Evolutionary conservation across 2,888 invertebrate species (phyloP), one percentile per base, ranked within the genome.

Genomic region (Eurois occulta): DNA sequence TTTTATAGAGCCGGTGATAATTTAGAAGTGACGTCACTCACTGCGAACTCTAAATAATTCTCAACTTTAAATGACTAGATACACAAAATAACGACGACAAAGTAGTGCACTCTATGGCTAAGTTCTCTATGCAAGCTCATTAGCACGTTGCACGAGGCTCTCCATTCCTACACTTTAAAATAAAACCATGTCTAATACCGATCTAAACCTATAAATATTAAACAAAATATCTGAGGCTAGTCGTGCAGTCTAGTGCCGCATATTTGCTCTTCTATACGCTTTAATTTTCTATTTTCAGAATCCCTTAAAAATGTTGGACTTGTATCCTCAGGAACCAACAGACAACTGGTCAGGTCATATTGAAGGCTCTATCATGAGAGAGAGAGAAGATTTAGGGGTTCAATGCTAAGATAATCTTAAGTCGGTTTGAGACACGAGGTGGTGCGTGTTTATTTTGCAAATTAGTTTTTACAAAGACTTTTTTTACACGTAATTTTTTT

Each of bases 1-100:
- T 91, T 94, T 96, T 96, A 95, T 94, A 94, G 91, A 91, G 88
- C 89, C 83, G 77, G 94, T 94, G 95, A 95, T 96, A 96, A 96
- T 96, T 95, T 91, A 68, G 77, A 79, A 77, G 84, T 93, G 93
- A 96, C 95, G 95, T 95, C 94, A 94, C 87, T 81, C 80, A 89
- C 85, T 82, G 78, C 88, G 83, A 90, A 88, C 87, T 89, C 84
- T 87, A 90, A 92, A 92, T 90, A 89, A 91, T 90, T 91, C 82
- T 85, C 89, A 89, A 89, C 88, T 93, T 91, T 93, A 93, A 94
- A 92, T 90, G 86, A 85, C 85, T 92, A 73, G 83, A 91, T 93
- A 93, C 85, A 94, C 89, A 92, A 70, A 88, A 86, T 81, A 87
- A 89, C 83, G 89, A 89, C 82, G 87, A 85, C 82, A 89, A 91